phyloP scores from a whole-genome alignment of 1,140 invertebrate genomes.

The Ditylenchus dipsaci region DNA sequence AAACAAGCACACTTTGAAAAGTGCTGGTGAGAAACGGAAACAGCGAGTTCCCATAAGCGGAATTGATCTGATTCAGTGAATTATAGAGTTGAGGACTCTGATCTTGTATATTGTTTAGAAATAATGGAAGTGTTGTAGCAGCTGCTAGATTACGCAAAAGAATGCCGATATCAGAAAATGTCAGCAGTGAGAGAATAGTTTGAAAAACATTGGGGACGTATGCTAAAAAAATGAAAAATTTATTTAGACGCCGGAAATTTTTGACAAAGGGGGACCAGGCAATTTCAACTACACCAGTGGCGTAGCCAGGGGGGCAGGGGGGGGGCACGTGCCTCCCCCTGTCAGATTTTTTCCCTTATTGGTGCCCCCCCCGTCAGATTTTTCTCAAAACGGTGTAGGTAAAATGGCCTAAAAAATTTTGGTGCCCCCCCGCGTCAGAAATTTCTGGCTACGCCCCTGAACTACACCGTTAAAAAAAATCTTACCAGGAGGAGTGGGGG shows the following conservation, averaged over 20 bases:
- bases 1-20: neutral
- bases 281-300: no score
- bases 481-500: no score
- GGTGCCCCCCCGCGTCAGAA: no score
- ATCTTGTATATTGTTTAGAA: neutral
- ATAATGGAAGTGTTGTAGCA: neutral
- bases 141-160: neutral
- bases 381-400: no score
- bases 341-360: no score
- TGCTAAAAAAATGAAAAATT: neutral
- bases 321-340: no score
- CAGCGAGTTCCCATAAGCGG: slow-evolving; percentile 5
- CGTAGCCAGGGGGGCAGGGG: no score
- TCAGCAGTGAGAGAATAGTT: neutral
- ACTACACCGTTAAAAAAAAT: no score
- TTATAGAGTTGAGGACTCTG: neutral
- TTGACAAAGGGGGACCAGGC: neutral
- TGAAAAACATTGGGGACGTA: slow-evolving; percentile 3
- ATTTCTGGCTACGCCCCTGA: no score
- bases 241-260: neutral
- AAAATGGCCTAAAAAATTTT: no score
- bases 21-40: neutral
- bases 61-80: neutral
- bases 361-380: no score
- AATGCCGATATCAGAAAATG: slow-evolving; percentile 2